phyloP scores from a whole-genome alignment of 2,797 vertebrate species.

The Vespertilio murinus region DNA sequence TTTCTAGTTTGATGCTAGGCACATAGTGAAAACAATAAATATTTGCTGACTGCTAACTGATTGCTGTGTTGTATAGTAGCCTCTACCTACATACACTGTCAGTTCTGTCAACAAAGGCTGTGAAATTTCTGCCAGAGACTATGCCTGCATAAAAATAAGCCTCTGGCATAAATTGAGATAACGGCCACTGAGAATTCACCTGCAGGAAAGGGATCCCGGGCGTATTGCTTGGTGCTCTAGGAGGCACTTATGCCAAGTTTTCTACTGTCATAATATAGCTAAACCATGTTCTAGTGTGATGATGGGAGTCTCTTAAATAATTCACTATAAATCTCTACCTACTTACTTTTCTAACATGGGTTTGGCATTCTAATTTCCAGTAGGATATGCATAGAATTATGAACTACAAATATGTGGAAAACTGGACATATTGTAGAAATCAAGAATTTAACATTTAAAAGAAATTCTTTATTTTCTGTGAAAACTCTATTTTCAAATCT shows the following conservation, averaged over 20 bases:
- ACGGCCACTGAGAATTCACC: conserved; percentile 51
- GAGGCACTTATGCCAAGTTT: conserved; percentile 24
- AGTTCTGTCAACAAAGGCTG: conserved; percentile 42
- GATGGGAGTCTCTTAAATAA: conserved; percentile 48
- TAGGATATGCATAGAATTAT: conserved; percentile 6
- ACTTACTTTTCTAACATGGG: conserved; percentile 47
- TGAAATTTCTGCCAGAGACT: conserved; percentile 56
- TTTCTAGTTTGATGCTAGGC: conserved; percentile 39
- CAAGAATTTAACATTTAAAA: conserved; percentile 38
- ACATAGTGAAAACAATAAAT: conserved; percentile 28
- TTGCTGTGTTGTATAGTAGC: background rate
- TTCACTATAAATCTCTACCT: conserved; percentile 34
- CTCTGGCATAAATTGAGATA: conserved; percentile 46
- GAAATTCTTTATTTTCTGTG: conserved; percentile 7
- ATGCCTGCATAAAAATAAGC: conserved; percentile 58
- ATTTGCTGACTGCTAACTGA: conserved; percentile 23
- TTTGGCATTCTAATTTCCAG: conserved; percentile 50
- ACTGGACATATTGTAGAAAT: background rate
- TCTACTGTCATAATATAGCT: conserved; percentile 45
- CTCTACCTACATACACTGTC: background rate
- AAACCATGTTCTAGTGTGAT: conserved; percentile 49
- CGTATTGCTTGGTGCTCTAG: background rate
- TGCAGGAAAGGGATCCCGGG: conserved; percentile 46
- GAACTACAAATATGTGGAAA: conserved; percentile 23
- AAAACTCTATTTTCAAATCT: conserved; percentile 40